These are phyloP conservation scores for Drosophila emarginata DNA, from an alignment of 2,888 invertebrate species.

Conservation along the genomic window DNA sequence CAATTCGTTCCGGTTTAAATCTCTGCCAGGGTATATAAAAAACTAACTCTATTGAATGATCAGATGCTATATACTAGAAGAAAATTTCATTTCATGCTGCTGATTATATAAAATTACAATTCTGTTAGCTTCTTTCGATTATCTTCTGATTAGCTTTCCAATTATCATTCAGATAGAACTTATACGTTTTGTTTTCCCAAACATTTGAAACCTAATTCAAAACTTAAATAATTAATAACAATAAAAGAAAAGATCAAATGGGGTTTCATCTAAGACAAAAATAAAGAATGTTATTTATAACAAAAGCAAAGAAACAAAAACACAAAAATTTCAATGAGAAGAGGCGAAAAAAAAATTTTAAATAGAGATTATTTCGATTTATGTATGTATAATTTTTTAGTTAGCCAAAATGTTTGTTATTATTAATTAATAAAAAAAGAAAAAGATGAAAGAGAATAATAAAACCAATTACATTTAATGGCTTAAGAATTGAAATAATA, in stretches of 20 bases:
- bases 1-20: neutral
- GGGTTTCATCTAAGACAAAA: constrained; percentile 68
- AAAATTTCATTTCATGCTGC: constrained; percentile 65
- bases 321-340: constrained; percentile 35
- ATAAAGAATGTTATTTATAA: constrained; percentile 6
- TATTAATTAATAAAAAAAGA: constrained; percentile 9
- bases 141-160: constrained; percentile 37
- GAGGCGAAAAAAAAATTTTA: constrained; percentile 38
- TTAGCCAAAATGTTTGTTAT: constrained; percentile 52
- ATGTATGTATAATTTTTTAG: constrained; percentile 51
- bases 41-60: constrained; percentile 29
- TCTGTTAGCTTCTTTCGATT: constrained; percentile 61
- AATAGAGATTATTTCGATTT: constrained; percentile 41
- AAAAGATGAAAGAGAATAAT: neutral
- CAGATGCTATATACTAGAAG: constrained; percentile 19
- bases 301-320: constrained; percentile 21
- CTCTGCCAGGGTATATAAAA: constrained; percentile 32
- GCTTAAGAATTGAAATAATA: constrained; percentile 38
- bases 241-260: constrained; percentile 69
- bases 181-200: neutral
- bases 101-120: constrained; percentile 36
- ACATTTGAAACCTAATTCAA: constrained; percentile 66
- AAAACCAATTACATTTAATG: constrained; percentile 55
- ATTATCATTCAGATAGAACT: neutral
- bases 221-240: constrained; percentile 60